Base-by-base conservation (phyloP, 2,888 invertebrate genomes). In the Drosophila trichaetosa region DNA sequence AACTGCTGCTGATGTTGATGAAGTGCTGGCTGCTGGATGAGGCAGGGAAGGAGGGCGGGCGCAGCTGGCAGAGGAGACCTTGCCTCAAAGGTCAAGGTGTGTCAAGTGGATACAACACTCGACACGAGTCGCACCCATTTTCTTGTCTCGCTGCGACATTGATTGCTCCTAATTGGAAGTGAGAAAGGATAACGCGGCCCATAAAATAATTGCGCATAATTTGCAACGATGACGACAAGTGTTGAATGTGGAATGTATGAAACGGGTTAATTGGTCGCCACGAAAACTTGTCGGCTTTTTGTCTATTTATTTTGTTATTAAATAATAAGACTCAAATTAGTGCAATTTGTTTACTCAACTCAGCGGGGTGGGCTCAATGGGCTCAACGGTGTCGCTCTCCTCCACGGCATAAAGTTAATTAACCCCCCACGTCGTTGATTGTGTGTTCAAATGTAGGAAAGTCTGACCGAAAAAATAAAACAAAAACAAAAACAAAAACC, bases 301-400 rank as follows among this genome's bases (percentile, higher is more conserved):
- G 69, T 86, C 72, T 89, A 84, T 82, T 89, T 89, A 88, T 82
- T 87, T 88, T 73, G 84, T 83, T 86, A 87, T 85, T 85, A 87
- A 87, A 83, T 86, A 87, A 87, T 83, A 86, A 83, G 89, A 82
- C 87, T 79, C 89, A 82, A 88, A 89, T 86, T 88, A 88, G 73
- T 82, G 80, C 80, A 85, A 82, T 88, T 88, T 86, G 89, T 86
- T 86, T 87, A 67, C 75, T 61, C 71, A 78, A 61, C 80, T 46
- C 63, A 42, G 33, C 18, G 62, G 48, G 46, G 58, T 46, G 49
- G 63, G 52, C 67, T 62, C 48, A 48, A 58, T 42, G 68, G 56
- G 42, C 61, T 33, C 65, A 18, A 36, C 42, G 46, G 38, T 57
- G 33, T 36, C 58, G 36, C 40, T 34, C 54, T 34, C 27, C 51